Evolutionary conservation across 2,797 vertebrate species (phyloP), one percentile per base, ranked within the genome.

Genomic region (Ciconia nigra): DNA sequence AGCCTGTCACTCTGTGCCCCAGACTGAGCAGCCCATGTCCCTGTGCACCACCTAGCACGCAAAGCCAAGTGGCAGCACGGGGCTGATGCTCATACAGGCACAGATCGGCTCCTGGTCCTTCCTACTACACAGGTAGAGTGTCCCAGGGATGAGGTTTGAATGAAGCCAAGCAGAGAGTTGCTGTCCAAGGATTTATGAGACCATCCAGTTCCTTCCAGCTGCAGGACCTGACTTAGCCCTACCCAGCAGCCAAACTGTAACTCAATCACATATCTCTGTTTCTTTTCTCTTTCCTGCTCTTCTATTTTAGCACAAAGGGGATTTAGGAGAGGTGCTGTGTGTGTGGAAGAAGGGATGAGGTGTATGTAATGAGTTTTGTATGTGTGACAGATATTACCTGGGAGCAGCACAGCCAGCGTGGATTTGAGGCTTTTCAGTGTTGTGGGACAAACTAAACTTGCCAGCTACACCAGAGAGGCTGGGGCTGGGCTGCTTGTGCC

Each of bases 1-100:
- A 44, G 25, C 11, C 37, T 0, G 0, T 26, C 61, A 44, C 20
- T 66, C 42, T 46, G 16, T 31, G 13, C 46, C n/a, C 19, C 31
- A 1, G 33, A 31, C 33, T 16, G 57, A 17, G 62, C 1, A 2
- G 7, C 10, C 21, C 4, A 0, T 22, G 52, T 46, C 31, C 28
- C 46, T 5, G 2, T 9, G 80, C 19, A 7, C 14, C 49, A 28
- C 17, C 35, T 11, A 20, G 44, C 4, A 0, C 1, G 8, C 26
- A 77, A 62, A 88, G 35, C 26, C n/a, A 15, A 39, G 54, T 22
- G 39, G 9, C 11, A 52, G 59, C 37, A 1, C 22, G 8, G n/a
- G 42, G 39, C 3, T 31, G 15, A 9, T 57, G 63, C 31, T 73
- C 61, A 2, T 17, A 13, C 5, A 3, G 15, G 12, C 31, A 35